phyloP scores from a whole-genome alignment of 2,113 vertebrate genomes.

The Dermatemys mawii region DNA sequence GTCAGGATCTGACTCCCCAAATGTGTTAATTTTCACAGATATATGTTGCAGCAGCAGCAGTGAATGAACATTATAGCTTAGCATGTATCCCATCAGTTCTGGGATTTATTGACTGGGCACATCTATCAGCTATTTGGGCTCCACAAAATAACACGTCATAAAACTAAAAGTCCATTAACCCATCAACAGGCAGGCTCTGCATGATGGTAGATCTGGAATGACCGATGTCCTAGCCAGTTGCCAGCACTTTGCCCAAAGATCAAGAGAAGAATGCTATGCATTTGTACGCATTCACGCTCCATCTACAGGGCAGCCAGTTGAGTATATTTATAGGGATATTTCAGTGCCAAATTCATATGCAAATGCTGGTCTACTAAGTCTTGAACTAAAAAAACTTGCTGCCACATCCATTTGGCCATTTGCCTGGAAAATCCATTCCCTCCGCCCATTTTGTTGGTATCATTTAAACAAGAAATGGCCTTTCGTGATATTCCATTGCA shows the following conservation, averaged over 20 bases:
- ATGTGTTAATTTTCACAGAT: not conserved
- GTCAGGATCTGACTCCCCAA: not conserved
- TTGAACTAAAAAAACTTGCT: not conserved
- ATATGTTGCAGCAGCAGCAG: not conserved
- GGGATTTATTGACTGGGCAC: not conserved
- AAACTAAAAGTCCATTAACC: not conserved
- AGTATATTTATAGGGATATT: not conserved
- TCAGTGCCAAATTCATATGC: not conserved
- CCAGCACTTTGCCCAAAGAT: not conserved
- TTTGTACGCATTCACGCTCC: not conserved
- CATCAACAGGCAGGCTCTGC: not conserved
- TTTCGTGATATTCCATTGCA: not conserved
- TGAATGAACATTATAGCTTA: not conserved
- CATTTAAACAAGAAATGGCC: not conserved
- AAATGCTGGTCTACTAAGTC: not conserved
- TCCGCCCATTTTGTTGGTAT: not conserved
- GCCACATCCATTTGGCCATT: not conserved
- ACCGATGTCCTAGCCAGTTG: not conserved
- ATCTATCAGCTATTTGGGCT: not conserved
- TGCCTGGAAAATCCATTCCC: not conserved
- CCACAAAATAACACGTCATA: not conserved
- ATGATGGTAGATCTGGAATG: not conserved
- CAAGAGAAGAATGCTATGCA: not conserved
- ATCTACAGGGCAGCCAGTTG: not conserved
- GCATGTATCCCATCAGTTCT: not conserved